These are phyloP conservation scores for Acanthopleura granulata DNA, from an alignment of 2,888 invertebrate species.

Conservation along the genomic window DNA sequence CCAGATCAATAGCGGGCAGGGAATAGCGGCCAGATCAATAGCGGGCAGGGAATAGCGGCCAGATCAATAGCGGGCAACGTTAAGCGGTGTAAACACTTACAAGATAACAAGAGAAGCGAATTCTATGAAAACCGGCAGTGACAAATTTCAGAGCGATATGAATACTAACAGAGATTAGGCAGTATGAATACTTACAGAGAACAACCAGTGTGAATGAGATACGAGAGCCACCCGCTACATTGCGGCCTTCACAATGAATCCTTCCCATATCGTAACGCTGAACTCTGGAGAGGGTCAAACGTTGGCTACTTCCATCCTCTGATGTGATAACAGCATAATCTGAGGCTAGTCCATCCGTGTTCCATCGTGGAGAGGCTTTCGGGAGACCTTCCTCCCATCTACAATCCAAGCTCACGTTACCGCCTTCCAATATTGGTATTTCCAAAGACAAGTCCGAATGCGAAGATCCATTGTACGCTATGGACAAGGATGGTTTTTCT, in stretches of 20 bases:
- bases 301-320: background rate
- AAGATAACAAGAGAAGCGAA: too few relatives aligned
- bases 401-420: background rate
- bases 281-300: background rate
- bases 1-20: too few relatives aligned
- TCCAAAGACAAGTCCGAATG: background rate
- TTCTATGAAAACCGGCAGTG: too few relatives aligned
- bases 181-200: background rate
- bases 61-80: too few relatives aligned
- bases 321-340: background rate
- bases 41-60: too few relatives aligned
- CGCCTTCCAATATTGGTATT: background rate
- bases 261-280: background rate
- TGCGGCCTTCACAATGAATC: background rate
- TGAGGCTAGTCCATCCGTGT: background rate
- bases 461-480: background rate
- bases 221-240: background rate
- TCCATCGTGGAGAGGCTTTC: background rate
- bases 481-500: conserved; percentile 6
- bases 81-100: too few relatives aligned
- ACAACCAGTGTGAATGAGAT: background rate
- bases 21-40: too few relatives aligned
- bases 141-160: too few relatives aligned
- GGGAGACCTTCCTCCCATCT: background rate
- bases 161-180: too few relatives aligned